phyloP scores from a whole-genome alignment of 2,113 vertebrate species.

The Pica pica region DNA sequence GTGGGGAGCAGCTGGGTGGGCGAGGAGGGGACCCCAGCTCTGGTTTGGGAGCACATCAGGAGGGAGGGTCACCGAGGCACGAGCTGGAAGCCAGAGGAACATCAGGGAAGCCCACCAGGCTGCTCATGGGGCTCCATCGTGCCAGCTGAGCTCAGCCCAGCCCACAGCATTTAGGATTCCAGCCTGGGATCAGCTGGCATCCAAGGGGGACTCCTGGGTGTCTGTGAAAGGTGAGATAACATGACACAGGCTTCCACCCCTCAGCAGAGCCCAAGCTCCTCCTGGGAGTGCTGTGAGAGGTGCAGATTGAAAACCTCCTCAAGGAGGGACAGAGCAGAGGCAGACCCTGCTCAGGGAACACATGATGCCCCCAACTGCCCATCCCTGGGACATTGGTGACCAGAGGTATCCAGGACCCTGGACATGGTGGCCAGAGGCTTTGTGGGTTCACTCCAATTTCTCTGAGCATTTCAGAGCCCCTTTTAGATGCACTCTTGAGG shows the following conservation, averaged over 20 bases:
- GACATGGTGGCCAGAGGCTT: not conserved
- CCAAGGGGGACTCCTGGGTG: not conserved
- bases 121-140: rapidly evolving
- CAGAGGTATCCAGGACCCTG: not conserved
- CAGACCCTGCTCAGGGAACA: not conserved
- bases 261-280: not conserved
- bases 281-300: not conserved
- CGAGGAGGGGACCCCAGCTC: not conserved
- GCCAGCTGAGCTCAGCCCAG: not conserved
- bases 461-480: not conserved
- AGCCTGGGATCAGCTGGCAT: not conserved
- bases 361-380: not conserved
- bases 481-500: not conserved
- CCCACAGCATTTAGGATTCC: not conserved
- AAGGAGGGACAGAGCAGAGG: not conserved
- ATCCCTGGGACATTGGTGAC: not conserved
- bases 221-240: not conserved
- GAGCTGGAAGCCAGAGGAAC: not conserved
- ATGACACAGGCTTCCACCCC: not conserved
- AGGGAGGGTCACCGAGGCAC: not conserved
- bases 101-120: not conserved
- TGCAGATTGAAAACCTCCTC: not conserved
- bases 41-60: not conserved
- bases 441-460: not conserved
- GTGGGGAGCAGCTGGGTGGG: not conserved